These are phyloP conservation scores for Melanotus villosus DNA, from an alignment of 2,888 invertebrate genomes.

Conservation along the genomic window DNA sequence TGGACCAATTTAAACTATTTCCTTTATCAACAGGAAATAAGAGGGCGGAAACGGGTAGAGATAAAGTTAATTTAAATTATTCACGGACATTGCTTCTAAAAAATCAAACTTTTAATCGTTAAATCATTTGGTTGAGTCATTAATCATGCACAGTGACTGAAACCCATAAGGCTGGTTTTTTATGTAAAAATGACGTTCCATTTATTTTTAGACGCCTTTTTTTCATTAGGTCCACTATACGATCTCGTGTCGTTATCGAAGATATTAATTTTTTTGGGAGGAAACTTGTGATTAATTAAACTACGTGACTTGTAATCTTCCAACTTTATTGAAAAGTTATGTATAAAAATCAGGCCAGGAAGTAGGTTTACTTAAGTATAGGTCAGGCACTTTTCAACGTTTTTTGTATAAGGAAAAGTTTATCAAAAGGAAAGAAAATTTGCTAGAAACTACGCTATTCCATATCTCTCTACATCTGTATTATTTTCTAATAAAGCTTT, in stretches of 20 bases:
- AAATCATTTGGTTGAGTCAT: constrained; percentile 18
- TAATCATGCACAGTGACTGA: constrained; percentile 24
- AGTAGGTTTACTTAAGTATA: too few relatives aligned
- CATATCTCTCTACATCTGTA: too few relatives aligned
- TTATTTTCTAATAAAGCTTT: too few relatives aligned
- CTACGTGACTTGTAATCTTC: constrained; percentile 22
- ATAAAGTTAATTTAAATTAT: constrained; percentile 24
- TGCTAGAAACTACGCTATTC: too few relatives aligned
- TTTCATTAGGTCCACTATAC: constrained; percentile 20
- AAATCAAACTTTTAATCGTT: constrained; percentile 25
- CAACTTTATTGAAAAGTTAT: constrained; percentile 17
- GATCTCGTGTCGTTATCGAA: constrained; percentile 21
- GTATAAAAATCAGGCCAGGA: background rate
- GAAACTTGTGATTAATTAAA: constrained; percentile 22
- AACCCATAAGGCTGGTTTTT: constrained; percentile 16
- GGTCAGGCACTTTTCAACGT: background rate
- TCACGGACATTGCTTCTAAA: constrained; percentile 13
- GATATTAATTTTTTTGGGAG: constrained; percentile 21
- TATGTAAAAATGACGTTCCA: constrained; percentile 33
- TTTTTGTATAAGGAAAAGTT: background rate
- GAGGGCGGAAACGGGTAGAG: background rate
- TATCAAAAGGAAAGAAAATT: too few relatives aligned
- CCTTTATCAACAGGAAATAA: background rate
- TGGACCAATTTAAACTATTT: background rate
- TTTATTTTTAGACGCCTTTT: constrained; percentile 26